Evolutionary conservation across 2,113 vertebrate genomes (phyloP).

Genomic region (Scomber scombrus): DNA sequence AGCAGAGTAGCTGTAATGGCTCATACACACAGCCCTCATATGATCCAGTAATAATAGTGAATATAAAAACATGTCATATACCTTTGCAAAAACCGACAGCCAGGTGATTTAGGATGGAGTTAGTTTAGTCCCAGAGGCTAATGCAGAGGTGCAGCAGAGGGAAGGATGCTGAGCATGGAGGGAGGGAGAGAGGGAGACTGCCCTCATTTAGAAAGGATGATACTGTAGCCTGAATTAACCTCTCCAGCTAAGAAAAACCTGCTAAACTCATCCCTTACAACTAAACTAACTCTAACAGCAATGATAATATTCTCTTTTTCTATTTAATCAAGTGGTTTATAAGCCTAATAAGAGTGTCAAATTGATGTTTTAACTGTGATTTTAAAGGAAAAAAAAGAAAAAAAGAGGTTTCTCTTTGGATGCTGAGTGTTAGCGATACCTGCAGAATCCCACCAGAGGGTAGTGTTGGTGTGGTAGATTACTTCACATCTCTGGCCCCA

Average conservation of each 20-base stretch:
- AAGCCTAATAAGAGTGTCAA: not conserved
- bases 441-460: slow-evolving; percentile 62
- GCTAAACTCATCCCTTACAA: not conserved
- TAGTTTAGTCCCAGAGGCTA: slow-evolving; percentile 25
- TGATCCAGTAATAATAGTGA: not conserved
- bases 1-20: not conserved
- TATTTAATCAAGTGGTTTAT: not conserved
- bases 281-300: not conserved
- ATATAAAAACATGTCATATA: slow-evolving; percentile 25
- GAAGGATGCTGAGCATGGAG: slow-evolving; percentile 50
- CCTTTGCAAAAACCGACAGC: not conserved
- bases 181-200: slow-evolving; percentile 31
- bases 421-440: slow-evolving; percentile 9
- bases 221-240: slow-evolving; percentile 39
- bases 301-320: not conserved
- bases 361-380: not conserved
- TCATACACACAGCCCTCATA: not conserved
- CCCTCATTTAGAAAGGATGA: slow-evolving; percentile 47
- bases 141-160: slow-evolving; percentile 32
- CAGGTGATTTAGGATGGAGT: not conserved
- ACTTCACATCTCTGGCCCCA: slow-evolving; percentile 17
- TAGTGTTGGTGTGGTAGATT: slow-evolving; percentile 22
- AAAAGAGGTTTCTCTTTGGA: not conserved
- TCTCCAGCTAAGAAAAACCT: not conserved
- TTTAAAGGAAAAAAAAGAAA: not conserved